Percentiles rank a stretch among this genome's conserved stretches.
Conservation (phyloP, 2,888 invertebrate genomes). For the Spilosoma lubricipeda region DNA sequence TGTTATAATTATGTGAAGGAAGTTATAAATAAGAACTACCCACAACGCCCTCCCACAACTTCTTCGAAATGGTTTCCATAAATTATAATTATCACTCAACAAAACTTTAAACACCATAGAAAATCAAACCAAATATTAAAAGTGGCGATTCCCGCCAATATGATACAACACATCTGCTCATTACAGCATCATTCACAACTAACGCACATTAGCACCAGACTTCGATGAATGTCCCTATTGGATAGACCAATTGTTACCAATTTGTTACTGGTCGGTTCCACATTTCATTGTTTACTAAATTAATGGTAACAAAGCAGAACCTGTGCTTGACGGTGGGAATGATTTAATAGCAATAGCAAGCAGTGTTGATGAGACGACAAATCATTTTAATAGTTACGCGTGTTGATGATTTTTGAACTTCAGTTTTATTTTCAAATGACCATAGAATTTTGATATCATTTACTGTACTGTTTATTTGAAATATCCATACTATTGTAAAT, state of each 20-base stretch:
- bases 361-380: conserved; percentile 41
- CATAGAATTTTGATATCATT: neutral
- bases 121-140: neutral
- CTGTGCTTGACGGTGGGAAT: conserved; percentile 50
- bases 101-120: too few relatives aligned
- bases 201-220: conserved; percentile 46
- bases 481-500: too few relatives aligned
- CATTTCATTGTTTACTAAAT: conserved; percentile 64
- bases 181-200: conserved; percentile 37
- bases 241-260: conserved; percentile 62
- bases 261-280: conserved; percentile 64
- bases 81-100: too few relatives aligned
- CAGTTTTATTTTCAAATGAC: conserved; percentile 11
- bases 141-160: neutral
- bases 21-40: too few relatives aligned
- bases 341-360: conserved; percentile 50
- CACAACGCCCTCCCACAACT: too few relatives aligned
- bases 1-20: too few relatives aligned
- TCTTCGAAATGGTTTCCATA: too few relatives aligned
- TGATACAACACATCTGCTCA: conserved; percentile 12
- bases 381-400: conserved; percentile 47
- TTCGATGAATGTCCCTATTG: conserved; percentile 59
- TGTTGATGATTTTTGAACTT: conserved; percentile 43
- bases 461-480: too few relatives aligned
- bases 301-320: conserved; percentile 55